Conservation (phyloP, 2,113 vertebrate genomes). For the Callithrix jacchus region DNA sequence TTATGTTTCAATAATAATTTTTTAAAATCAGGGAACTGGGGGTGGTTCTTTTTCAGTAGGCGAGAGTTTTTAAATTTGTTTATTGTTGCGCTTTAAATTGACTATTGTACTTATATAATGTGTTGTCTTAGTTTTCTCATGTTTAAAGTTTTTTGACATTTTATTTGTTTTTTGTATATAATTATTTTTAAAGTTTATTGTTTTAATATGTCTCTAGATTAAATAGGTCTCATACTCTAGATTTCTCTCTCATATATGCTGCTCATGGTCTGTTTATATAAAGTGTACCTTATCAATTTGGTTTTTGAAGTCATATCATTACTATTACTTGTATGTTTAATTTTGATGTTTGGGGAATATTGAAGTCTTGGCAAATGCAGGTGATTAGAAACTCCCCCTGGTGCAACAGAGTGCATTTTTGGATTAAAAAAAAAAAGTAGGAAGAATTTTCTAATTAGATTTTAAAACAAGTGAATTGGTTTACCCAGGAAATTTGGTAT, state of each 20-base stretch:
- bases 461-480: slow-evolving; percentile 32
- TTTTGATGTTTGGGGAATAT: slow-evolving; percentile 7
- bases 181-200: not conserved
- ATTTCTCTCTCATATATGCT: not conserved
- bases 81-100: not conserved
- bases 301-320: slow-evolving; percentile 7
- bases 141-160: not conserved
- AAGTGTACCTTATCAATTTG: not conserved
- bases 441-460: not conserved
- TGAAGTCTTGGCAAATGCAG: not conserved
- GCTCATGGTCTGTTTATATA: not conserved
- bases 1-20: not conserved
- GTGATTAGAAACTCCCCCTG: not conserved
- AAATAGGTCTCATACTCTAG: not conserved
- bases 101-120: not conserved
- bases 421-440: not conserved
- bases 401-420: not conserved
- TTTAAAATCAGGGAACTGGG: not conserved
- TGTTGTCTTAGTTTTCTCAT: slow-evolving; percentile 1
- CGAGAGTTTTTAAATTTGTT: not conserved
- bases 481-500: not conserved
- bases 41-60: not conserved
- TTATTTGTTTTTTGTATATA: not conserved
- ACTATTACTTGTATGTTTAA: not conserved
- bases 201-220: not conserved